Conservation (phyloP, 1,140 invertebrate species). For the Scaptodrosophila lebanonensis region DNA sequence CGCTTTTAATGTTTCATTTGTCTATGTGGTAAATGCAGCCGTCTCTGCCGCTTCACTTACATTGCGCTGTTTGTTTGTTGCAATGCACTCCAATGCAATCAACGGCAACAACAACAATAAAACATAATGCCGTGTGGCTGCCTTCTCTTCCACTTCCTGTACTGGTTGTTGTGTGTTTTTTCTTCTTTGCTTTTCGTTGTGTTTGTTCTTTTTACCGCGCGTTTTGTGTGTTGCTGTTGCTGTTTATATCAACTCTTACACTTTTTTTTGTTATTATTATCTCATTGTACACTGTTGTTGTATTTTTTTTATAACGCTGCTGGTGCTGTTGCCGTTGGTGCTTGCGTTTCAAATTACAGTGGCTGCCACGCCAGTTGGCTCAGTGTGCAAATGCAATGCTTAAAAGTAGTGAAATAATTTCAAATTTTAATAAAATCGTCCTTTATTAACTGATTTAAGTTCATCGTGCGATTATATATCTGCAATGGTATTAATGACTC, state of each 20-base stretch:
- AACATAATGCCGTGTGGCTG: conserved; percentile 38
- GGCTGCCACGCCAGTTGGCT: conserved; percentile 10
- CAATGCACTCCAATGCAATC: conserved; percentile 30
- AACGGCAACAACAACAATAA: conserved; percentile 22
- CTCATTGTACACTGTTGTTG: conserved; percentile 59
- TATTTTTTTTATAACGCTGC: conserved; percentile 20
- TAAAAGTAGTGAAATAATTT: no score
- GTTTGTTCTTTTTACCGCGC: conserved; percentile 59
- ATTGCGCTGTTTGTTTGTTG: conserved; percentile 50
- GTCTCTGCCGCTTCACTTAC: conserved; percentile 54
- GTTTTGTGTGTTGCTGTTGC: conserved; percentile 33
- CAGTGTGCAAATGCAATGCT: conserved; percentile 7
- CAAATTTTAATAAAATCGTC: no score
- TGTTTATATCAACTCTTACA: conserved; percentile 52
- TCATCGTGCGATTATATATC: no score
- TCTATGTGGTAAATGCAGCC: no score
- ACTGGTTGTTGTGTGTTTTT: conserved; percentile 11
- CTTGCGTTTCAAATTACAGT: conserved; percentile 33
- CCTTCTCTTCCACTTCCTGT: conserved; percentile 11
- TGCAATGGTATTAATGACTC: no score
- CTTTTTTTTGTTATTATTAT: conserved; percentile 70
- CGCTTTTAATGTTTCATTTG: conserved; percentile 41
- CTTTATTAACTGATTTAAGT: no score
- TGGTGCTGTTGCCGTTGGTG: conserved; percentile 20
- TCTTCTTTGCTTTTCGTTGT: conserved; percentile 13